Conservation (phyloP, 2,888 invertebrate genomes). For the Melieria omissa region DNA sequence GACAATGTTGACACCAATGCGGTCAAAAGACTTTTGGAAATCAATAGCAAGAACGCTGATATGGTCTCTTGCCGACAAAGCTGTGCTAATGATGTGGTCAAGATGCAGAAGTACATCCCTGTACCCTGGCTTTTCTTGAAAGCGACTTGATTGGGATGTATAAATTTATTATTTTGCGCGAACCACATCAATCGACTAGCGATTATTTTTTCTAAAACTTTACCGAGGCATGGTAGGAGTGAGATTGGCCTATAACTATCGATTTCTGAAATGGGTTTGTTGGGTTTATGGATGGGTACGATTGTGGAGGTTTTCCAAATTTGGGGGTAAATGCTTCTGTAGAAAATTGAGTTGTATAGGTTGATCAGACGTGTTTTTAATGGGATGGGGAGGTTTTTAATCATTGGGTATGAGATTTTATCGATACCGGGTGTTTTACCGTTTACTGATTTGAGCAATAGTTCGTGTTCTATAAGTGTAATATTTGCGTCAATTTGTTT, state of each 20-base stretch:
- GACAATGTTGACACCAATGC: not conserved
- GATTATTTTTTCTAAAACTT: not conserved
- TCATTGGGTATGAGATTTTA: not conserved
- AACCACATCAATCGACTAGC: not conserved
- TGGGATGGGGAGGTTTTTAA: not conserved
- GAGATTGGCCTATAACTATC: too few species aligned
- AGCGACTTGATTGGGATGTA: not conserved
- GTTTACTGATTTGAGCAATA: not conserved
- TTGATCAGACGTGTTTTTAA: not conserved
- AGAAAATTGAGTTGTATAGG: not conserved
- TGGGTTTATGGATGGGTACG: not conserved
- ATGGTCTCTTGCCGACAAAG: slow-evolving; percentile 31
- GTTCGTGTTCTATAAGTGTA: not conserved
- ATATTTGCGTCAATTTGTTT: too few species aligned
- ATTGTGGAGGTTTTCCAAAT: not conserved
- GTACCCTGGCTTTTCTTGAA: slow-evolving; percentile 22
- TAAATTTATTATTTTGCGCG: not conserved
- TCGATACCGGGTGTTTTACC: slow-evolving; percentile 4
- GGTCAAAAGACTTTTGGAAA: slow-evolving; percentile 25
- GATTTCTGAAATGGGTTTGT: not conserved
- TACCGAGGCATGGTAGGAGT: not conserved
- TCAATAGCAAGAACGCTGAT: slow-evolving; percentile 23
- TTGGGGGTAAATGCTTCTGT: too few species aligned
- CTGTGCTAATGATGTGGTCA: slow-evolving; percentile 14
- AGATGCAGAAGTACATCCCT: slow-evolving; percentile 19